phyloP scores from a whole-genome alignment of 2,797 vertebrate species.

The Gorsachius magnificus region DNA sequence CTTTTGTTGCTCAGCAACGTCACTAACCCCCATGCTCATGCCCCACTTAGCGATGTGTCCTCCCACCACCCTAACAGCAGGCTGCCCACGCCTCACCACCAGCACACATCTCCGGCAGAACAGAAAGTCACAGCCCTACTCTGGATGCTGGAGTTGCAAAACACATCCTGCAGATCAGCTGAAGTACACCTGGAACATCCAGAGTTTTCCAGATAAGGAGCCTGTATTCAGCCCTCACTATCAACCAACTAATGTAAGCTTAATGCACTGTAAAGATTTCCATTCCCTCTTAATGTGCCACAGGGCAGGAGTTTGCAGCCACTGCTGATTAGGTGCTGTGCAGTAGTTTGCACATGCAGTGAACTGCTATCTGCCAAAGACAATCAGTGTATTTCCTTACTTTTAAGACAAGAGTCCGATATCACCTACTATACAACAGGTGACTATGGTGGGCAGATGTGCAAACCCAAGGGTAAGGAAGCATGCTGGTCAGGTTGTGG shows the following conservation, averaged over 20 bases:
- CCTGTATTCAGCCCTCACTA: background rate
- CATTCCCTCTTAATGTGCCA: background rate
- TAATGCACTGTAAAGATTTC: background rate
- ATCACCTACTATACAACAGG: background rate
- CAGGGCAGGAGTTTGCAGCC: background rate
- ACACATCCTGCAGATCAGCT: background rate
- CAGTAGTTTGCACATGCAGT: background rate
- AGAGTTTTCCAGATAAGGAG: background rate
- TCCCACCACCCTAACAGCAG: background rate
- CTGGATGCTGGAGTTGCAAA: background rate
- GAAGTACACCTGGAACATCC: background rate
- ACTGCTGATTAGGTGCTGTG: background rate
- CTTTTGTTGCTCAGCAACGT: conserved; percentile 11
- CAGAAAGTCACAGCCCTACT: background rate
- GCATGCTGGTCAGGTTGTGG: background rate
- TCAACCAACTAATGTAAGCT: background rate
- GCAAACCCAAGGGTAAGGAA: background rate
- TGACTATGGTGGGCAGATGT: accelerated
- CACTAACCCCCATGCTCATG: background rate
- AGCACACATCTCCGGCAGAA: background rate
- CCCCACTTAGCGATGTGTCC: background rate
- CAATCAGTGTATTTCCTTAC: background rate
- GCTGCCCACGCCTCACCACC: background rate
- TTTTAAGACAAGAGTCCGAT: accelerated
- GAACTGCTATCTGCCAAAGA: background rate